Evolutionary conservation across 2,797 vertebrate genomes (phyloP).

Genomic region (Falco biarmicus): DNA sequence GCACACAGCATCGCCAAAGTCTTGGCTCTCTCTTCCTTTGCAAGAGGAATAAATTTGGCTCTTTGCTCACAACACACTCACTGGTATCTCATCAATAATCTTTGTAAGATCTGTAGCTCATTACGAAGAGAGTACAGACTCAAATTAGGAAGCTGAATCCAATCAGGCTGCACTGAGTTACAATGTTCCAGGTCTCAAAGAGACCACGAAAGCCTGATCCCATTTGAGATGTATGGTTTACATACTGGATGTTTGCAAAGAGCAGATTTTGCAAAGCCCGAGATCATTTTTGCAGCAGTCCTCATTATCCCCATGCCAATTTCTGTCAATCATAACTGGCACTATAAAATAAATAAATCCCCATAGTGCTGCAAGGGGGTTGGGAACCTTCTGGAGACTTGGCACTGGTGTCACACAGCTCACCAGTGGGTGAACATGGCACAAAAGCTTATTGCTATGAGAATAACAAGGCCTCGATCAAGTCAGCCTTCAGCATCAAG

Average conservation of each 20-base stretch:
- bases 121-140: not conserved
- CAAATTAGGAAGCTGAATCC: not conserved
- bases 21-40: not conserved
- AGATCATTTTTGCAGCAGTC: not conserved
- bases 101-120: not conserved
- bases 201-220: not conserved
- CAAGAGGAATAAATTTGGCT: not conserved
- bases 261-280: not conserved
- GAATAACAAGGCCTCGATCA: not conserved
- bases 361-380: not conserved
- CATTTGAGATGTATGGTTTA: not conserved
- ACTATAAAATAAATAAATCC: constrained; percentile 5
- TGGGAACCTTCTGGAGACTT: not conserved
- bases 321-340: constrained; percentile 46
- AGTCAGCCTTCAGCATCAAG: not conserved
- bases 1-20: rapidly evolving
- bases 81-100: not conserved
- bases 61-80: not conserved
- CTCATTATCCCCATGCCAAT: constrained; percentile 55
- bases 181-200: not conserved
- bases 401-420: not conserved
- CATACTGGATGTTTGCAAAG: not conserved
- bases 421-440: not conserved
- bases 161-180: not conserved
- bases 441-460: not conserved